phyloP scores from a whole-genome alignment of 23 tunicate species.

The Clavelina lepadiformis region DNA sequence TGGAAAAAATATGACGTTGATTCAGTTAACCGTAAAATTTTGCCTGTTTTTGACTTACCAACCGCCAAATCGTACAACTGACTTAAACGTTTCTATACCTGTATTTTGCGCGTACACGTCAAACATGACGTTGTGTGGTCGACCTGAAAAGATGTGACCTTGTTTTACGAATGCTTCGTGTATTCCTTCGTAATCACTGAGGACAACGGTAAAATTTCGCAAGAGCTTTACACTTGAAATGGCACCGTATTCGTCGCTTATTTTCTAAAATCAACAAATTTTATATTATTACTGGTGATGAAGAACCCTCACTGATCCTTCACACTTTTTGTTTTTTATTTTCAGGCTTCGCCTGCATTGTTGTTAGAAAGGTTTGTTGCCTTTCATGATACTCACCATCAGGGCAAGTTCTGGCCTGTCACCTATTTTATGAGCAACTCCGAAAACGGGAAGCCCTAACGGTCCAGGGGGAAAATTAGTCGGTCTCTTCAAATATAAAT shows the following conservation, averaged over 20 bases:
- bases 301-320: no score
- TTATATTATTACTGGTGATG: no score
- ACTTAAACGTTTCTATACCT: no score
- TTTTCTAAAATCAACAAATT: conserved; percentile 24
- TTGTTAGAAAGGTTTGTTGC: no score
- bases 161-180: conserved; percentile 32
- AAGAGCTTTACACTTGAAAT: conserved; percentile 40
- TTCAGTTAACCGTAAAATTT: no score
- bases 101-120: no score
- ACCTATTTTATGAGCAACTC: conserved; percentile 11
- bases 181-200: conserved; percentile 20
- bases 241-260: conserved; percentile 31
- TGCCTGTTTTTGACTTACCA: no score
- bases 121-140: conserved; percentile 30
- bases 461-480: conserved; percentile 46
- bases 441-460: conserved; percentile 31
- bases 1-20: background rate
- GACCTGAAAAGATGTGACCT: conserved; percentile 29
- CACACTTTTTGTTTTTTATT: no score
- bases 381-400: conserved; percentile 34
- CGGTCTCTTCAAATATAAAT: conserved; percentile 24
- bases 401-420: conserved; percentile 36
- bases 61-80: no score
- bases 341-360: no score
- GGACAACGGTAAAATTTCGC: conserved; percentile 18